A percentile compares a stretch with the other conserved stretches of the same genome.
Conservation (phyloP, 2,113 vertebrate genomes). For the Megaptera novaeangliae region DNA sequence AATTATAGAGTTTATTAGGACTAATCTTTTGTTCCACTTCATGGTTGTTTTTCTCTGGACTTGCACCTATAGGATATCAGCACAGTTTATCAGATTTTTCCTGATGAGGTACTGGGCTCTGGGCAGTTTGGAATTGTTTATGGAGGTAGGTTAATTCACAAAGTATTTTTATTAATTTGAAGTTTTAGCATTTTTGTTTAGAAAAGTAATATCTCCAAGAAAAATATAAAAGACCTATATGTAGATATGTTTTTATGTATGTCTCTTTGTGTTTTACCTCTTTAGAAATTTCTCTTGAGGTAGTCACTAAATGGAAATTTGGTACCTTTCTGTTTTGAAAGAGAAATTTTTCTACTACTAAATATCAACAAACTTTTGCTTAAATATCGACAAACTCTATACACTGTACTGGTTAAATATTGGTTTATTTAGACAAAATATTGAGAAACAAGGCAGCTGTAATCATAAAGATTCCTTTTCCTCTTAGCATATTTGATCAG, state of each 20-base stretch:
- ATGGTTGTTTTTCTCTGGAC: constrained; percentile 48
- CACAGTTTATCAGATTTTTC: constrained; percentile 97
- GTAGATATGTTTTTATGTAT: background rate
- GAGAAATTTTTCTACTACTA: background rate
- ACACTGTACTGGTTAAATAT: background rate
- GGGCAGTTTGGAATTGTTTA: constrained; percentile 99
- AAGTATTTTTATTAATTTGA: background rate
- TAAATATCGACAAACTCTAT: background rate
- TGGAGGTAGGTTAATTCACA: constrained; percentile 87
- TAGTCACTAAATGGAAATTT: background rate
- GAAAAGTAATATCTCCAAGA: background rate
- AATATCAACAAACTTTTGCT: background rate
- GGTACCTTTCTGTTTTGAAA: background rate
- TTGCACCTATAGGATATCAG: constrained; percentile 90
- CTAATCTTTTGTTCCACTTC: background rate
- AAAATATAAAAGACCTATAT: background rate
- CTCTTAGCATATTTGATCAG: background rate
- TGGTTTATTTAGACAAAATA: background rate
- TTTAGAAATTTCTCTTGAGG: background rate
- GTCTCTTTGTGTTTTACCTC: background rate
- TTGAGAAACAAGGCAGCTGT: background rate
- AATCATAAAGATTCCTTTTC: background rate
- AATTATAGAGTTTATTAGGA: background rate
- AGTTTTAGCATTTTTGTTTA: background rate
- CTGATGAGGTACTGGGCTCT: constrained; percentile 96